Conservation (phyloP, 1,140 invertebrate species). For the Drosophila prosaltans region DNA sequence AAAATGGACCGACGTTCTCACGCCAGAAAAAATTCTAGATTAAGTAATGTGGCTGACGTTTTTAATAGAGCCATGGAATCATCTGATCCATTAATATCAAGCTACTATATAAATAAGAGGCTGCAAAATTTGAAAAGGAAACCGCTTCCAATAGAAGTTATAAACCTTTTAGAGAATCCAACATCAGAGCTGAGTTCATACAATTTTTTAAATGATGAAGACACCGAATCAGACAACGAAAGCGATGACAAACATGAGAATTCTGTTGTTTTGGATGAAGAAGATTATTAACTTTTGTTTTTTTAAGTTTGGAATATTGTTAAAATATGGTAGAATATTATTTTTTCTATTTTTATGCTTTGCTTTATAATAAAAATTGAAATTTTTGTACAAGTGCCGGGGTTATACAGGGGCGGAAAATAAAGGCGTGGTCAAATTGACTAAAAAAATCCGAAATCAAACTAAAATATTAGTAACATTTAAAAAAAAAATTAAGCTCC, state of each 20-base stretch:
- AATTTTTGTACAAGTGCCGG: neutral
- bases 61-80: neutral
- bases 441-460: no score
- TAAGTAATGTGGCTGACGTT: neutral
- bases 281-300: constrained; percentile 2
- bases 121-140: neutral
- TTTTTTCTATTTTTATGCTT: neutral
- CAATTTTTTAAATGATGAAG: no score
- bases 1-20: neutral
- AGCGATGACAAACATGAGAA: constrained; percentile 1
- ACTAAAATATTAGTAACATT: no score
- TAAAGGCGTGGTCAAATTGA: no score
- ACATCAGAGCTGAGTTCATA: no score
- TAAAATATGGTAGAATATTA: neutral
- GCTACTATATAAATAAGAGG: no score
- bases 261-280: neutral
- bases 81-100: neutral
- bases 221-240: no score
- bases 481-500: no score
- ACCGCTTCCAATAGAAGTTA: neutral
- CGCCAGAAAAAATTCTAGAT: neutral
- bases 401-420: neutral
- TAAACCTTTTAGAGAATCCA: neutral
- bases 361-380: constrained; percentile 3
- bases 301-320: constrained; percentile 3